Percentiles rank a stretch among this genome's conserved stretches.
Evolutionary conservation across 2,113 vertebrate species (phyloP).

Genomic region (Protobothrops mucrosquamatus): DNA sequence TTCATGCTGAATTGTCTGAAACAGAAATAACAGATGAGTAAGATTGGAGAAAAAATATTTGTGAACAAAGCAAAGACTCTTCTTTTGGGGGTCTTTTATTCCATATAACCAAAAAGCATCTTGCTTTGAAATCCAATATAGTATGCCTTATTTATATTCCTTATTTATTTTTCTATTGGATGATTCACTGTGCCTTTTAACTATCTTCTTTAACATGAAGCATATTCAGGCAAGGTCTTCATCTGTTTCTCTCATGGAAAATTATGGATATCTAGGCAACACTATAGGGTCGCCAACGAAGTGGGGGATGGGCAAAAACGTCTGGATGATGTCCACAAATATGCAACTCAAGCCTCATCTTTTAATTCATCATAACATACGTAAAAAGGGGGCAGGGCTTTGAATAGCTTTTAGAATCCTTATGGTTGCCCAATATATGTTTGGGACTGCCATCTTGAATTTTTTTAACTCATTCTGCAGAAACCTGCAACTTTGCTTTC

Average conservation of each 20-base stretch:
- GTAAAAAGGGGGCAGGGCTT: not conserved
- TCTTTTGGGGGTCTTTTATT: not conserved
- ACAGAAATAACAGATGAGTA: not conserved
- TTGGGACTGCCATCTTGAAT: not conserved
- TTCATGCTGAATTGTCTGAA: not conserved
- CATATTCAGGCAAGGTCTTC: not conserved
- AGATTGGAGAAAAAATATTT: not conserved
- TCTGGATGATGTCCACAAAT: not conserved
- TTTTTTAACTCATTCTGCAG: not conserved
- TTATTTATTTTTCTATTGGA: not conserved
- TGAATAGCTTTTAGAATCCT: not conserved
- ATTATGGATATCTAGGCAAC: not conserved
- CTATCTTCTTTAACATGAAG: not conserved
- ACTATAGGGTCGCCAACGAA: not conserved
- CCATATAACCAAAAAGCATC: not conserved
- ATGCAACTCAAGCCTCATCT: not conserved
- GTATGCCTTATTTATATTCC: not conserved
- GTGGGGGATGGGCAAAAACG: not conserved
- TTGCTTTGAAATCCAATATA: not conserved
- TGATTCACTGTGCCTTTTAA: not conserved
- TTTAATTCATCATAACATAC: not conserved
- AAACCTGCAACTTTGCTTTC: not conserved
- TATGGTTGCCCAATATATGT: not conserved
- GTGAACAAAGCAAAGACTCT: not conserved
- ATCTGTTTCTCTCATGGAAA: not conserved